A percentile compares a stretch with the other conserved stretches of the same genome.
phyloP scores from a whole-genome alignment of 2,113 vertebrate species.

The Microtus richardsoni region DNA sequence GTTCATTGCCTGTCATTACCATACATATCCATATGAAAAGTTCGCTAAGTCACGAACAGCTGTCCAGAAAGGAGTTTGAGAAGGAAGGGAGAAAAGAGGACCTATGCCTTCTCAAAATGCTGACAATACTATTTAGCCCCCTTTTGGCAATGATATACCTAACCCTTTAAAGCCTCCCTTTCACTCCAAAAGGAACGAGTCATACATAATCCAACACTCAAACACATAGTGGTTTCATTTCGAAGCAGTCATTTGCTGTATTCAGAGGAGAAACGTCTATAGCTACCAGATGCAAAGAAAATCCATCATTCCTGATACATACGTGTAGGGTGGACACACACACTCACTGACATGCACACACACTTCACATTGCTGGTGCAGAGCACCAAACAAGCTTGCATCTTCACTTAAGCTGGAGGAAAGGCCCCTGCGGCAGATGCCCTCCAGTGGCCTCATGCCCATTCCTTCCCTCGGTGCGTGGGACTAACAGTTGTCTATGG shows the following conservation, averaged over 20 bases:
- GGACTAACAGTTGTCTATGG: conserved; percentile 72
- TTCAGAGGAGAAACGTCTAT: conserved; percentile 86
- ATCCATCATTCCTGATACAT: conserved; percentile 87
- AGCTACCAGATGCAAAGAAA: conserved; percentile 87
- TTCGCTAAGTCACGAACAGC: conserved; percentile 99
- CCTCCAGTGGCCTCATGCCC: conserved; percentile 75
- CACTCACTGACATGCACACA: neutral
- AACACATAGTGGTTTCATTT: conserved; percentile 90
- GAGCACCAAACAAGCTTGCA: conserved; percentile 82
- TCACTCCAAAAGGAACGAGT: conserved; percentile 94
- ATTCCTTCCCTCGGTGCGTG: conserved; percentile 73
- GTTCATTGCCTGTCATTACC: conserved; percentile 99
- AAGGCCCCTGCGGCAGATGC: conserved; percentile 81
- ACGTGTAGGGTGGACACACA: conserved; percentile 34
- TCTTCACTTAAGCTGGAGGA: conserved; percentile 76
- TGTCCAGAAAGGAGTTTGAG: conserved; percentile 95
- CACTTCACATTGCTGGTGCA: conserved; percentile 82
- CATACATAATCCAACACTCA: conserved; percentile 97
- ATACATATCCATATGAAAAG: conserved; percentile 99
- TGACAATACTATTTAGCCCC: conserved; percentile 99
- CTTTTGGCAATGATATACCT: conserved; percentile 99
- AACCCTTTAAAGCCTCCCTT: conserved; percentile 99
- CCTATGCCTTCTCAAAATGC: conserved; percentile 95
- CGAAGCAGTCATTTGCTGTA: conserved; percentile 92
- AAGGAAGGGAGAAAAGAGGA: conserved; percentile 87